These are phyloP conservation scores for Watersipora subatra DNA, from an alignment of 1,140 invertebrate species.

Conservation along the genomic window DNA sequence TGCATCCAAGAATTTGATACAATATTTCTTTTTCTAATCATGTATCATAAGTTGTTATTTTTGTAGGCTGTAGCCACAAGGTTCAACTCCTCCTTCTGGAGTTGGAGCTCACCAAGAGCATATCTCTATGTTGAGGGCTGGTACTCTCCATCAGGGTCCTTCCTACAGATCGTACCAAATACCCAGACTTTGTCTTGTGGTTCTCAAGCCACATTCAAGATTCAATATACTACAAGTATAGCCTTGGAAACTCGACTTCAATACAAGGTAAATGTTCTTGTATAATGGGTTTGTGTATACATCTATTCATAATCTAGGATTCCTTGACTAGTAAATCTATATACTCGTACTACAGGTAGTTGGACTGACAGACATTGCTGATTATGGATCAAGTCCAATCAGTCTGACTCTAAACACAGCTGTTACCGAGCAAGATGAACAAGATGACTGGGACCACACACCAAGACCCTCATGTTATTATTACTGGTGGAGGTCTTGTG, in stretches of 20 bases:
- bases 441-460: neutral
- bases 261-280: constrained; percentile 22
- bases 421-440: neutral
- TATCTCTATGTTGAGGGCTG: constrained; percentile 16
- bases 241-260: constrained; percentile 21
- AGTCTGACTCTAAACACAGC: neutral
- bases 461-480: neutral
- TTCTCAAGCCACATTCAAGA: constrained; percentile 15
- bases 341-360: too few species aligned
- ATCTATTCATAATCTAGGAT: too few species aligned
- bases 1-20: constrained; percentile 6
- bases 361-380: neutral
- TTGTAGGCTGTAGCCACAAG: neutral
- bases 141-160: constrained; percentile 35
- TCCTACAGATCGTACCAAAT: constrained; percentile 24
- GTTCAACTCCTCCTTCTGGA: neutral
- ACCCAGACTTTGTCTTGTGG: constrained; percentile 19
- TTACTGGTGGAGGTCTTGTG: neutral
- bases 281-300: too few species aligned
- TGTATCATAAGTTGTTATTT: neutral
- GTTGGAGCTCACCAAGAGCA: neutral
- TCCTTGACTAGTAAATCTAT: too few species aligned
- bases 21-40: constrained; percentile 4
- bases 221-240: constrained; percentile 24
- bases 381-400: neutral